Conservation (phyloP, 2,888 invertebrate genomes). For the Tribolium freemani region DNA sequence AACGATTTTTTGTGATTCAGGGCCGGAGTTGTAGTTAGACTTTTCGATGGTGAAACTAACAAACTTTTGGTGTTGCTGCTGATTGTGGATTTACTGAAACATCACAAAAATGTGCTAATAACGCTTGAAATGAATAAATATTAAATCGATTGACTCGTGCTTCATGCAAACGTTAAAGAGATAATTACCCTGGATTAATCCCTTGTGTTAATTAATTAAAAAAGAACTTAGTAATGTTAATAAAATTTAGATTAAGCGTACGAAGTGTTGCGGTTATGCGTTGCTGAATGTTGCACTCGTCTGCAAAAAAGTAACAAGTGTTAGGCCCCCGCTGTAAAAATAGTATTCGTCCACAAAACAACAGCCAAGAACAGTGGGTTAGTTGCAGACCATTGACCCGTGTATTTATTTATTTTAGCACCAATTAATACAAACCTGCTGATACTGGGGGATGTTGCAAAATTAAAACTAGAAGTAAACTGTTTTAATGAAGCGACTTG, state of each 20-base stretch:
- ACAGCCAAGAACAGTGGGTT: slow-evolving; percentile 4
- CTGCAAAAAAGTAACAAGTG: slow-evolving; percentile 58
- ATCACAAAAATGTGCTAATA: background rate
- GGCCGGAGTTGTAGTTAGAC: slow-evolving; percentile 60
- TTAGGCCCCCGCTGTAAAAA: background rate
- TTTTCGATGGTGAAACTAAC: slow-evolving; percentile 63
- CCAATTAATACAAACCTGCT: slow-evolving; percentile 66
- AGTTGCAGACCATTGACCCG: slow-evolving; percentile 5
- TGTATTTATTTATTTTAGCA: background rate
- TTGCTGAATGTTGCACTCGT: slow-evolving; percentile 56
- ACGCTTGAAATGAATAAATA: too few species aligned
- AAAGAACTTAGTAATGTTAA: slow-evolving; percentile 24
- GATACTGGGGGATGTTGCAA: slow-evolving; percentile 68
- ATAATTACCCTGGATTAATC: slow-evolving; percentile 47
- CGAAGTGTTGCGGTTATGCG: slow-evolving; percentile 58
- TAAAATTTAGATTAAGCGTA: slow-evolving; percentile 53
- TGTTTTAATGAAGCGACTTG: slow-evolving; percentile 72
- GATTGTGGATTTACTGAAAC: slow-evolving; percentile 59
- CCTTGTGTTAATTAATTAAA: slow-evolving; percentile 9
- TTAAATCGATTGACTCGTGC: background rate
- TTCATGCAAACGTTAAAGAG: slow-evolving; percentile 1
- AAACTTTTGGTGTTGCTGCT: slow-evolving; percentile 50
- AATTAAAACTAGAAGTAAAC: slow-evolving; percentile 71
- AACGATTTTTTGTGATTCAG: slow-evolving; percentile 61
- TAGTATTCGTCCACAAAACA: slow-evolving; percentile 33